phyloP scores from a whole-genome alignment of 1,140 invertebrate species.

The Brachionus koreanus region DNA sequence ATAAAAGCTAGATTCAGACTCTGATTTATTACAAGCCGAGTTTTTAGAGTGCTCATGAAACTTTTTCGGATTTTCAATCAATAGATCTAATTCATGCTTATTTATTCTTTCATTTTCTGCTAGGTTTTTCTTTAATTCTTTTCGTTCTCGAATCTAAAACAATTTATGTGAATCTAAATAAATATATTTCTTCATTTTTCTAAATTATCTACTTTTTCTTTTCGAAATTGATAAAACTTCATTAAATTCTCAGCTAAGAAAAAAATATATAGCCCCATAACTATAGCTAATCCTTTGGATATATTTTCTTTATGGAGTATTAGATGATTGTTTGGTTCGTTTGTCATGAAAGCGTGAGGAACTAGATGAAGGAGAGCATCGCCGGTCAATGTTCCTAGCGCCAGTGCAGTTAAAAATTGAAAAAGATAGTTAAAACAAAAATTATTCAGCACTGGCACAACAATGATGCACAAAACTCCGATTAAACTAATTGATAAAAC shows the following conservation, averaged over 20 bases:
- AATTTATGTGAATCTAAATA: neutral
- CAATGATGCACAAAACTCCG: neutral
- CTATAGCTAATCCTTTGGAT: constrained; percentile 49
- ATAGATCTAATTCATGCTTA: neutral
- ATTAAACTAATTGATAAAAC: neutral
- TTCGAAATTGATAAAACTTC: neutral
- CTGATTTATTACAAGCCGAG: neutral
- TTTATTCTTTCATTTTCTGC: neutral
- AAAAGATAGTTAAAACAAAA: constrained; percentile 32
- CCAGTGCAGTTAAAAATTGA: constrained; percentile 45
- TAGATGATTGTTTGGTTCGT: neutral
- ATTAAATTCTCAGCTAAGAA: constrained; percentile 52
- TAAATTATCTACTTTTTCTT: neutral
- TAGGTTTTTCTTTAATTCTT: neutral
- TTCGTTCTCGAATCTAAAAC: neutral
- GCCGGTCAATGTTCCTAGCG: constrained; percentile 32
- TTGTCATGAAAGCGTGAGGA: constrained; percentile 41
- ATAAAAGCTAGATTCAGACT: constrained; percentile 6
- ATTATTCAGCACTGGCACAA: constrained; percentile 4
- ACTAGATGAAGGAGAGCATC: constrained; percentile 46
- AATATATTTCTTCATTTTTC: neutral
- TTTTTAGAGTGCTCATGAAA: neutral
- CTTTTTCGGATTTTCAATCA: neutral
- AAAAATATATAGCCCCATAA: constrained; percentile 52
- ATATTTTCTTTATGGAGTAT: constrained; percentile 41